Evolutionary conservation across 2,797 vertebrate genomes (phyloP).

Genomic region (Tragopan temminckii): DNA sequence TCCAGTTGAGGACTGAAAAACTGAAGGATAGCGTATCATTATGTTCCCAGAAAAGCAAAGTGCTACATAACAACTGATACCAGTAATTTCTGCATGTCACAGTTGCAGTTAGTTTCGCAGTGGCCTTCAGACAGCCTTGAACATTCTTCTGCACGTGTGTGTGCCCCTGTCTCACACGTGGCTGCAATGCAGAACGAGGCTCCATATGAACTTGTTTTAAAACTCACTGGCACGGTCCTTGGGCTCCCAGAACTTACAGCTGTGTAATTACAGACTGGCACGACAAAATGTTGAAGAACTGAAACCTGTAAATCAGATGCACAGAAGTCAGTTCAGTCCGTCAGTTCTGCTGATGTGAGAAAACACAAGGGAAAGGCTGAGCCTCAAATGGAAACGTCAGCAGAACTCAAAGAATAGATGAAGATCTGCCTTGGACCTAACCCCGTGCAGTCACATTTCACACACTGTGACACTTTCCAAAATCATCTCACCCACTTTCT

Average conservation of each 20-base stretch:
- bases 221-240: neutral
- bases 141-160: neutral
- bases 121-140: constrained; percentile 31
- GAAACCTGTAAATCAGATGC: constrained; percentile 50
- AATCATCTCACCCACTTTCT: neutral
- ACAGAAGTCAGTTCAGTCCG: constrained; percentile 16
- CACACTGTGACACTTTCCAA: neutral
- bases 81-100: neutral
- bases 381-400: constrained; percentile 24
- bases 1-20: neutral
- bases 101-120: neutral
- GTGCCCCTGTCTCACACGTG: neutral
- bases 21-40: neutral
- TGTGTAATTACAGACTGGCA: neutral
- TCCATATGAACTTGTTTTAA: neutral
- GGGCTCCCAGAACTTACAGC: neutral
- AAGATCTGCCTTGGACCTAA: constrained; percentile 56
- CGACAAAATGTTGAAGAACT: neutral
- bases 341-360: constrained; percentile 53
- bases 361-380: neutral
- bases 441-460: constrained; percentile 7
- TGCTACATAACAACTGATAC: neutral
- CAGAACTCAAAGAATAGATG: constrained; percentile 45
- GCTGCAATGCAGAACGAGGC: neutral
- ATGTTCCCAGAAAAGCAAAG: neutral